Percentiles rank a stretch among this genome's conserved stretches.
These are phyloP conservation scores for Dolichallabes microphthalmus DNA, from an alignment of 2,113 vertebrate species.

Conservation along the genomic window DNA sequence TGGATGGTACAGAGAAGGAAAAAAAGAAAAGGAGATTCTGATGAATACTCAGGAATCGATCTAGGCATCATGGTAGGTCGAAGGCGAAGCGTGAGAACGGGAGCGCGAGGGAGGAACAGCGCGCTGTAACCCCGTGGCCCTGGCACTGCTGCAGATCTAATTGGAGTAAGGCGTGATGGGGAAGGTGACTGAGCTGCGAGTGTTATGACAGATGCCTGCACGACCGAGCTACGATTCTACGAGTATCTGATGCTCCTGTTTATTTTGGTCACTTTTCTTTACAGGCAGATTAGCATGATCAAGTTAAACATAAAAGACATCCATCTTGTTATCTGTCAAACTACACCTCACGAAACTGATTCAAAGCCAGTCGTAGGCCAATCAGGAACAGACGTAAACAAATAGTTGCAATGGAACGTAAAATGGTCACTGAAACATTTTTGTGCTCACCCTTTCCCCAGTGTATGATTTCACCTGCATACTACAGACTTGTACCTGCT, in stretches of 20 bases:
- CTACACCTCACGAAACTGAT: neutral
- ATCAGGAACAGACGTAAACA: slow-evolving; percentile 38
- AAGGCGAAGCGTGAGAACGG: neutral
- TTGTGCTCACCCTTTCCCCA: neutral
- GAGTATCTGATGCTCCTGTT: slow-evolving; percentile 28
- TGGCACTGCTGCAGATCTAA: slow-evolving; percentile 67
- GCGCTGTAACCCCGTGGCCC: slow-evolving; percentile 55
- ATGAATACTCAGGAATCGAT: neutral
- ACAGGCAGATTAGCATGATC: neutral
- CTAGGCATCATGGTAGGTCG: neutral
- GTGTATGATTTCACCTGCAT: neutral
- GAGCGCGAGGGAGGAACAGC: slow-evolving; percentile 8
- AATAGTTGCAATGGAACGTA: slow-evolving; percentile 28
- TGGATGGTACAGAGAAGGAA: neutral
- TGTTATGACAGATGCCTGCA: slow-evolving; percentile 46
- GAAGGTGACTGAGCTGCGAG: slow-evolving; percentile 53
- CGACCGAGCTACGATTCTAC: slow-evolving; percentile 31
- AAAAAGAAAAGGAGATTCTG: neutral
- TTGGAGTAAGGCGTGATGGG: slow-evolving; percentile 72
- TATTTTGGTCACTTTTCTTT: slow-evolving; percentile 31
- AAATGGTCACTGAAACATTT: neutral
- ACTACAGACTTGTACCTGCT: neutral
- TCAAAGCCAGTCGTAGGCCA: slow-evolving; percentile 25
- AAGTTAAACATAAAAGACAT: neutral
- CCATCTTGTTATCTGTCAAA: slow-evolving; percentile 1